phyloP scores from a whole-genome alignment of 1,140 invertebrate species.

The Drosophila sp. region DNA sequence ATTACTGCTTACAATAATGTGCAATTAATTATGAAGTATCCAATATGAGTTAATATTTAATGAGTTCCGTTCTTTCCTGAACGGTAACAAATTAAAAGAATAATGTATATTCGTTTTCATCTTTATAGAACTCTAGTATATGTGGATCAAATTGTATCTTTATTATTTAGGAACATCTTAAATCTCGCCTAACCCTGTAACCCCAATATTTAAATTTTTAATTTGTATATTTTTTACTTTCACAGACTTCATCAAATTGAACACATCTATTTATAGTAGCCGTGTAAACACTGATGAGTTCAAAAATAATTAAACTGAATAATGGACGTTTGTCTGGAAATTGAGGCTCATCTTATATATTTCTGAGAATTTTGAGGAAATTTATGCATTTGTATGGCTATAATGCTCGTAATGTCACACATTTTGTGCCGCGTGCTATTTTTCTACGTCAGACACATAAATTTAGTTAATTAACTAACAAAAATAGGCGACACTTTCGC shows the following conservation, averaged over 20 bases:
- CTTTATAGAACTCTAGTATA: background rate
- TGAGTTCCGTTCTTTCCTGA: too few species aligned
- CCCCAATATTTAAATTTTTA: slow-evolving; percentile 21
- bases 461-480: slow-evolving; percentile 79
- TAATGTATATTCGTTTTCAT: too few species aligned
- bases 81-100: too few species aligned
- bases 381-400: slow-evolving; percentile 72
- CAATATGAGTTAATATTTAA: too few species aligned
- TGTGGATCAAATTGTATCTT: background rate
- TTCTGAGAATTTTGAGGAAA: slow-evolving; percentile 47
- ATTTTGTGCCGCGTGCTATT: slow-evolving; percentile 76
- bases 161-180: background rate
- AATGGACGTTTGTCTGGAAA: slow-evolving; percentile 33
- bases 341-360: slow-evolving; percentile 28
- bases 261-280: slow-evolving; percentile 45
- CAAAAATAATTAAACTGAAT: slow-evolving; percentile 45
- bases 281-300: slow-evolving; percentile 45
- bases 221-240: slow-evolving; percentile 2
- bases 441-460: slow-evolving; percentile 80
- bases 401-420: slow-evolving; percentile 36
- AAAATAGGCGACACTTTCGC: slow-evolving; percentile 75
- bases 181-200: slow-evolving; percentile 9
- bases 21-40: too few species aligned
- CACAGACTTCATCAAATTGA: slow-evolving; percentile 13
- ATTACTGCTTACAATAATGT: too few species aligned